Percentiles rank a stretch among this genome's conserved stretches.
Conservation (phyloP, 1,140 invertebrate genomes). For the Rhagoletis zephyria region DNA sequence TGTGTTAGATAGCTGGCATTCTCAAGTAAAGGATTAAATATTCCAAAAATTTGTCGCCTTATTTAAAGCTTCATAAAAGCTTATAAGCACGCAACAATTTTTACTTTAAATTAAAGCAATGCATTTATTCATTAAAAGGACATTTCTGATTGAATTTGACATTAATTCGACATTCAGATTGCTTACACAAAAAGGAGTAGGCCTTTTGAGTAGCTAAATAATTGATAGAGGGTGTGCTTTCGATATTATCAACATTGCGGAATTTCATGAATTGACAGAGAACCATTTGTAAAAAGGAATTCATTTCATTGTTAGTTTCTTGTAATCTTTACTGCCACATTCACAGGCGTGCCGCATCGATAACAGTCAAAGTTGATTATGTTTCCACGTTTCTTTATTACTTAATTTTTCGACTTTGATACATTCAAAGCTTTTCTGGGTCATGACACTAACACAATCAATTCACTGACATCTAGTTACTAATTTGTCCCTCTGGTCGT, state of each 20-base stretch:
- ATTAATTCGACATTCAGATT: background rate
- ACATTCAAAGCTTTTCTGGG: background rate
- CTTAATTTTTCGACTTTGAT: background rate
- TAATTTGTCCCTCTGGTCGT: background rate
- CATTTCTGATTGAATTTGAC: background rate
- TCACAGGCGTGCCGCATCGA: background rate
- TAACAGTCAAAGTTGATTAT: constrained; percentile 1
- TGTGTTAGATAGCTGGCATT: background rate
- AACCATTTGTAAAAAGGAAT: background rate
- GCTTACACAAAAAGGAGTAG: background rate
- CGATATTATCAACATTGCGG: background rate
- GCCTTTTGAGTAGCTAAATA: background rate
- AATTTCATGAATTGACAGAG: background rate
- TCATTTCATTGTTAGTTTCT: background rate
- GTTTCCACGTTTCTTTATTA: background rate
- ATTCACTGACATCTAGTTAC: background rate
- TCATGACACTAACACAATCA: background rate
- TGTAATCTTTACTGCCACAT: constrained; percentile 9
- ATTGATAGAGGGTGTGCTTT: background rate
- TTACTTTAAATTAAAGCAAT: background rate
- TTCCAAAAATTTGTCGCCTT: background rate
- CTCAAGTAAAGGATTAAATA: background rate
- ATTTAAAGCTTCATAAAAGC: background rate
- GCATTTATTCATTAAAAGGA: too few species aligned
- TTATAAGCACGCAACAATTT: background rate